Base-by-base conservation (phyloP, 2,113 vertebrate genomes). In the Podilymbus podiceps region DNA sequence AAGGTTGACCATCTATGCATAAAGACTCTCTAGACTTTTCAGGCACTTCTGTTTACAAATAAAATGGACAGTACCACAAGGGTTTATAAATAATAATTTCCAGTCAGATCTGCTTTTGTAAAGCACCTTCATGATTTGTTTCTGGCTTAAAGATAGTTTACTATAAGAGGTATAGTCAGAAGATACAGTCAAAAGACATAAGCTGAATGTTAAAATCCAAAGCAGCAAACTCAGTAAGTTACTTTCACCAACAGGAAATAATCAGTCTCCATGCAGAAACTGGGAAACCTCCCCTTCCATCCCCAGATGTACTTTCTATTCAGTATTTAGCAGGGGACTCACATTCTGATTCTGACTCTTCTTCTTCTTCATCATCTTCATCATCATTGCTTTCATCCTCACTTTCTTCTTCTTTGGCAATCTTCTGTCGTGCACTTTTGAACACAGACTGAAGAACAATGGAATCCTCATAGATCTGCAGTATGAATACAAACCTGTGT, bases 371-470 rank as follows among this genome's bases (percentile, higher is more conserved):
- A 3, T 99, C 99, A 5, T 99, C 98, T 62, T 99, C 99, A 2
- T 99, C 98, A 46, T 98, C 98, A 52, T 98, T 98, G 84, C 98
- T 99, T 93, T 99, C 99, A 3, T 99, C 99, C 14, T 99, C 99
- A 0, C 99, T 99, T 92, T 99, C 99, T 28, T 99, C 99, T 59
- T 99, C 99, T 98, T 99, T 99, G 97, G 99, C 98, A 62, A 99
- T 99, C 96, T 99, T 99, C 97, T 99, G 99, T 90, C 99, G 98
- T 58, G 99, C 99, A 27, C 99, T 99, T 97, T 99, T 99, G 96
- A 99, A 99, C 42, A 99, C 99, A 4, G 99, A 99, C 97, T 99
- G 99, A 59, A 99, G 98, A 93, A 99, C 99, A 66, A 99, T 99
- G 90, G 99, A 99, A 97, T 99, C 99, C 89, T 99, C 99, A 40